Base-by-base conservation (phyloP, 2,888 invertebrate genomes). In the Schizaphis graminum region DNA sequence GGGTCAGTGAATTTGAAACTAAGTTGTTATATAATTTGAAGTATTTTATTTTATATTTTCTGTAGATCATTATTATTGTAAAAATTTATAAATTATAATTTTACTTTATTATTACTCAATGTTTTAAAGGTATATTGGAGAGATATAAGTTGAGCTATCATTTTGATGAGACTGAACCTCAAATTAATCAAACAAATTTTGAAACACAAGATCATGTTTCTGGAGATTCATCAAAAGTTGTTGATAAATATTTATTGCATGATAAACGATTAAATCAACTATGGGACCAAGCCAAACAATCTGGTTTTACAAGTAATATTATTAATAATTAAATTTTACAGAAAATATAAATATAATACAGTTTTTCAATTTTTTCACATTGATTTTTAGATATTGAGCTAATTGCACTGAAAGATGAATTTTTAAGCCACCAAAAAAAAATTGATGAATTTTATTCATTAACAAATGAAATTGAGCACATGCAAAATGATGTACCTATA, bases 371-470 rank as follows among this genome's bases (percentile, higher is more conserved):
- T 61, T 61, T 28, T 77, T 41, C 26, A 21, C n/a, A 92, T 95
- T 91, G 94, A 95, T 95, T 94, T 95, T 91, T 95, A 96, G 97
- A 97, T 94, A 97, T 98, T 95, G 99, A 99, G 96, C 96, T 99
- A 88, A 96, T 97, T 94, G 97, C 98, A 0, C 96, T 99, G 35
- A 98, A 97, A 95, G 98, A 99, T 96, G 99, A 99, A 96, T 99
- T 99, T 95, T 96, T 96, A 44, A 99, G 99, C 96, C 98, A 99
- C 95, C 98, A 99, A 96, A 98, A 98, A 95, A 99, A 99, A 96
- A 97, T 99, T 91, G 98, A 99, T 96, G 97, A 99, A 95, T 99
- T 98, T 95, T 98, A 98, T 96, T 97, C 97, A 87, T 96, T 99
- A 94, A 96, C 98, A 92, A 97, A 97, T 95, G 97, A 98, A 95